phyloP scores from a whole-genome alignment of 2,888 invertebrate species.

The Rhamnusium bicolor region DNA sequence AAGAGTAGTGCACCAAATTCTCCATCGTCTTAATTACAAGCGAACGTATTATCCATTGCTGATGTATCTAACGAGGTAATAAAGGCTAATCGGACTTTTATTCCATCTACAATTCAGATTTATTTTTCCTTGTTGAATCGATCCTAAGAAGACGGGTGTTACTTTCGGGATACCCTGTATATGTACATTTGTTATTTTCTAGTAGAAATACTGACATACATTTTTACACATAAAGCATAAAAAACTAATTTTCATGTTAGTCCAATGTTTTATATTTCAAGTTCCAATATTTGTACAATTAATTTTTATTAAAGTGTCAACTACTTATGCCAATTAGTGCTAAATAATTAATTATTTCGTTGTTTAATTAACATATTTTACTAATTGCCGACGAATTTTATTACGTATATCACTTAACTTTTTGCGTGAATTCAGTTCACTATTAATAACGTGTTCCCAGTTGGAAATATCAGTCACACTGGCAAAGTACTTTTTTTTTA shows the following conservation, averaged over 20 bases:
- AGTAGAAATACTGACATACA: too few species aligned
- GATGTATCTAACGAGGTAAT: too few species aligned
- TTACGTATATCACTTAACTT: not conserved
- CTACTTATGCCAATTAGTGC: conserved; percentile 3
- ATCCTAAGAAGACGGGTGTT: too few species aligned
- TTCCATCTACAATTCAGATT: too few species aligned
- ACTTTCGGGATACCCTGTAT: too few species aligned
- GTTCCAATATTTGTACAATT: not conserved
- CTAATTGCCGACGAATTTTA: not conserved
- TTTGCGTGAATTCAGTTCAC: not conserved
- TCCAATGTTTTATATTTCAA: not conserved
- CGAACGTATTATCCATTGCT: too few species aligned
- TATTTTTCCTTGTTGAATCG: too few species aligned
- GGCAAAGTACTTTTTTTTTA: not conserved
- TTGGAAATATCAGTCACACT: not conserved
- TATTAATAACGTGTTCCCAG: not conserved
- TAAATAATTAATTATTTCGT: conserved; percentile 11
- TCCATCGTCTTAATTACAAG: too few species aligned
- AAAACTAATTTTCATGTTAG: not conserved
- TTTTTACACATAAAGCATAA: too few species aligned
- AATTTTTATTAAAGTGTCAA: not conserved
- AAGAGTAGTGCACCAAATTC: too few species aligned
- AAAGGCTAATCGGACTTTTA: too few species aligned
- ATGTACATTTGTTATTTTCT: too few species aligned
- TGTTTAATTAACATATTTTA: conserved; percentile 2